Evolutionary conservation across 2,888 invertebrate genomes (phyloP), one percentile per base, ranked within the genome.

Genomic region (Sphecodes monilicornis): DNA sequence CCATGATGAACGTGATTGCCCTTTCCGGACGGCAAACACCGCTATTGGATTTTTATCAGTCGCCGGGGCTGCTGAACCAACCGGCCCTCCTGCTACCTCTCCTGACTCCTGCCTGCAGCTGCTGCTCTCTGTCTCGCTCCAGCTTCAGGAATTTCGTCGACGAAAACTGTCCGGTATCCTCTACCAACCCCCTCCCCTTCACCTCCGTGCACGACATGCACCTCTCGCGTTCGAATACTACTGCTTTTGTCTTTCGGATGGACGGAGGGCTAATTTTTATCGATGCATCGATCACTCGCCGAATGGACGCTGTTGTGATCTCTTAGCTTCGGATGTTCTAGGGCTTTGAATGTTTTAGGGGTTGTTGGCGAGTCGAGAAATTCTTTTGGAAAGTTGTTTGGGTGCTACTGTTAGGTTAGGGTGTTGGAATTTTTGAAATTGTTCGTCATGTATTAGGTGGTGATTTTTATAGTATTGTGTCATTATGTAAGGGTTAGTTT

Each of bases 1-100:
- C 91, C 91, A 92, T 93, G 93, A 94, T 93, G 93, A 94, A 93
- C 94, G 94, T 94, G 94, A 94, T 94, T 94, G 93, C 93, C 93
- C 93, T 94, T 93, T 93, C 92, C 92, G 92, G 90, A 92, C 89
- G 89, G 92, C 93, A 93, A 93, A 94, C 92, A 94, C 91, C 80
- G 90, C 93, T 93, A 92, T 93, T 93, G 92, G 93, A 94, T 94
- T 94, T 94, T 94, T 93, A 93, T 93, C 91, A 91, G 91, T 92
- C 90, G 90, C 84, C 72, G 73, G 66, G 36, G 74, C 78, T 73
- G 73, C 78, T 73, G 75, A 78, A 76, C 73, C 22, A 39, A 29
- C 64, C 68, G 36, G 57, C 57, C 57, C 26, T 26, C 26, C 57
- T 57, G 16, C 29, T 50, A n/a, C 13, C 22, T 26, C 22, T 26